Conservation (phyloP, 2,888 invertebrate genomes). For the Apamea anceps region DNA sequence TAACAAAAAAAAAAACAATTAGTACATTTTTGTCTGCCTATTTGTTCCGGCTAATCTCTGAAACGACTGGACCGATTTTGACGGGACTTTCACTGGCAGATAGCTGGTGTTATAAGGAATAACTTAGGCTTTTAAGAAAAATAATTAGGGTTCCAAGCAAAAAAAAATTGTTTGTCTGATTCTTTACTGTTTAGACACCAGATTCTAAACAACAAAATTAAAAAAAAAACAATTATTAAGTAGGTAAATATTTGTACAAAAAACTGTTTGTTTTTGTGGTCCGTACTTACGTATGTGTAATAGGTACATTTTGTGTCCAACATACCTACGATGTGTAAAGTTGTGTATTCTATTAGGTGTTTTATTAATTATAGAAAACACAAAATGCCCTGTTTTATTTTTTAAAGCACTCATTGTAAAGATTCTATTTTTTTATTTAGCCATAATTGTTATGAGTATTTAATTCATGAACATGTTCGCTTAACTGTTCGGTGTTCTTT, state of each 20-base stretch:
- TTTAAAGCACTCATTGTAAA: too few species aligned
- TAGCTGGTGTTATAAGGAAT: too few species aligned
- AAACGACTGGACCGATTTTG: background rate
- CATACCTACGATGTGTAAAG: background rate
- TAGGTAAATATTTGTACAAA: background rate
- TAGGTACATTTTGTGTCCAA: background rate
- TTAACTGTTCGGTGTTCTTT: slow-evolving; percentile 11
- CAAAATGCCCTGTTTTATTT: background rate
- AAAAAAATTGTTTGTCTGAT: background rate
- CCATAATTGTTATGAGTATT: background rate
- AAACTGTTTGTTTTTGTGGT: background rate
- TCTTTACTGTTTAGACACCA: background rate
- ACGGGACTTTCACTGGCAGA: background rate
- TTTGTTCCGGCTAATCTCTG: background rate
- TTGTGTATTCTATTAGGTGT: background rate
- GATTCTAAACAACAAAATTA: too few species aligned
- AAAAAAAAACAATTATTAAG: background rate
- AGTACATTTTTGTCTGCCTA: too few species aligned
- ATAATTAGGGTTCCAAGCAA: too few species aligned
- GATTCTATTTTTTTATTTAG: background rate
- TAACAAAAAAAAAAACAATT: too few species aligned
- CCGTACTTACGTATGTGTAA: background rate
- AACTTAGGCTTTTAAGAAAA: too few species aligned
- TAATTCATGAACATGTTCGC: background rate
- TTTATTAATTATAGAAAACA: background rate